Base-by-base conservation (phyloP, 2,888 invertebrate species). In the Drosophila limbata region DNA sequence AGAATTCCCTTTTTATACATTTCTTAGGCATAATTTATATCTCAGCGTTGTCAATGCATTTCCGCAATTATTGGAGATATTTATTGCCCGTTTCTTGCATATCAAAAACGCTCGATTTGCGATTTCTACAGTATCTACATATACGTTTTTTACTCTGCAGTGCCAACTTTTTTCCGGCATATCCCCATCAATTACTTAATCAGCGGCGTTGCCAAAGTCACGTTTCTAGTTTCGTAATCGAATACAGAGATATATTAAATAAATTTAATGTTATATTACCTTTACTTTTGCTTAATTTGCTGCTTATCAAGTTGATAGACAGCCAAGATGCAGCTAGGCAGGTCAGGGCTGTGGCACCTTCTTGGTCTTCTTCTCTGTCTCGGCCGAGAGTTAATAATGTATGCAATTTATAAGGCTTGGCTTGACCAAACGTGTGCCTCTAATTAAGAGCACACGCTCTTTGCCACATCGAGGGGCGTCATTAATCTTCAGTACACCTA, bases 251-350 rank as follows among this genome's bases (percentile, higher is more conserved):
- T 64, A 28, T 28, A 8, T 28, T 28, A 28, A 28, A 1, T 28
- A 28, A 8, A 44, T 35, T 11, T 9, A 55, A 50, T 47, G 56
- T 44, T 59, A 33, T 31, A 57, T 76, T 48, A 61, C 50, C 56
- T 71, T 11, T n/a, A 8, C 31, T n/a, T 52, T 57, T 47, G 52
- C 52, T 89, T 89, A 83, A 87, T 84, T 81, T 9, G 56, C 69
- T 81, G 89, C 83, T 81, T 81, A 87, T 89, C 88, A 89, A 81
- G 68, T 78, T 89, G 89, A 86, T 67, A 69, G 87, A 87, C 81
- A 80, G 67, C 44, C 44, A 60, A 60, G 73, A 69, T 81, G 68
- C 81, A 65, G 42, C 44, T 57, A 39, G 42, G n/a, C 25, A 15
- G 63, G 31, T 15, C 33, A 17, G 39, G 21, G 51, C 28, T 21